Base-by-base conservation (phyloP, 1,140 invertebrate species). In the Paralvinella palmiformis region DNA sequence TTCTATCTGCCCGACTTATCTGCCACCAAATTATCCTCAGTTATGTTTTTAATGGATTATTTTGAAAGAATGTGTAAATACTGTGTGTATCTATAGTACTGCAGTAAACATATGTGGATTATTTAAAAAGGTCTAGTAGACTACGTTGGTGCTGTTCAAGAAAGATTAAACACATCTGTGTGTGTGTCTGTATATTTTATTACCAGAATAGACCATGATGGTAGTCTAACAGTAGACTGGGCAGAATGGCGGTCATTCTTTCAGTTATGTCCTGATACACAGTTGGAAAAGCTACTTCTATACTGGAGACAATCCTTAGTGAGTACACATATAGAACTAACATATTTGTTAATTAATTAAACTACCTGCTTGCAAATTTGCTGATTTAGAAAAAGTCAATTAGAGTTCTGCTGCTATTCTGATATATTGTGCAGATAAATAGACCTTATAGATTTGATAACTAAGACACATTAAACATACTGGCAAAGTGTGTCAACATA, bases 261-360 rank as follows among this genome's bases (percentile, higher is more conserved):
- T 35, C 81, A 98, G 13, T 87, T 98, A 62, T 91, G 92, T 68
- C 94, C 94, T 6, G 90, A 88, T 62, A 86, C 88, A 45, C 89
- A 94, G 75, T 88, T 98, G 32, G 87, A 89, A 70, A 92, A 94
- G 65, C 88, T 99, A 67, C 90, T 97, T 68, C 86, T 88, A 70
- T 97, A 94, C 75, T 99, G 96, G 96, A 85, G 94, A 74, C 94
- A 98, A 83, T 92, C 92, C 58, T 93, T 92, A 72, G 93, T 96
- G 81, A 90, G 90, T 62, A 31, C 13, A 31, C 24, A 52, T 50
- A 27, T 22, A n/a, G 6, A n/a, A 50, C 20, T 48, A 20, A 20
- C 27, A 3, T 20, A 20, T 48, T 2, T 48, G 10, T 10, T 20
- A 4, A 48, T 48, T 3, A 20, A 3, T 48, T 3, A 20, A 4